These are phyloP conservation scores for Azemiops feae DNA, from an alignment of 2,113 vertebrate genomes.

Conservation along the genomic window DNA sequence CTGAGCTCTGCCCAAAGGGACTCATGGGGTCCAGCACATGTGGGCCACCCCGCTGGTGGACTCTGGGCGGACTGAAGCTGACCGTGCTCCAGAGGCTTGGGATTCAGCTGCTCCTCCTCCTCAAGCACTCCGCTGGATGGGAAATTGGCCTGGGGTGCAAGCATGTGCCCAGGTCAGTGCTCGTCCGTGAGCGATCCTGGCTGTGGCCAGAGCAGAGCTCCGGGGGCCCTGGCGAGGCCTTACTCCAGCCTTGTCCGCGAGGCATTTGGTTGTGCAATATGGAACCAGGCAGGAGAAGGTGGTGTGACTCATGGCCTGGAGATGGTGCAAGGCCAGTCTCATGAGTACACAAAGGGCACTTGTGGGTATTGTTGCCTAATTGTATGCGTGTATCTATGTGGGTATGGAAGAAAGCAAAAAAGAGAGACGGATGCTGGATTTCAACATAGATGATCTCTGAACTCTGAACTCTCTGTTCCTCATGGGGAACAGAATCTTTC, in stretches of 20 bases:
- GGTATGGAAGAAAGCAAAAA: not conserved
- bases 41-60: not conserved
- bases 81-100: not conserved
- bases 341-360: not conserved
- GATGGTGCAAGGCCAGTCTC: not conserved
- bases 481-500: not conserved
- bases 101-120: not conserved
- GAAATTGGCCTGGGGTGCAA: not conserved
- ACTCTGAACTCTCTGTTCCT: too few species aligned
- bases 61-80: not conserved
- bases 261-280: not conserved
- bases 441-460: not conserved
- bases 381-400: not conserved
- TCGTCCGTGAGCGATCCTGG: not conserved
- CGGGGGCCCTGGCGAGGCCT: not conserved
- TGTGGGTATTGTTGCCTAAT: not conserved
- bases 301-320: not conserved
- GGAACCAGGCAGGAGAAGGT: not conserved
- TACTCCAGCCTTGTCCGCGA: not conserved
- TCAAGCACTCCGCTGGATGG: not conserved
- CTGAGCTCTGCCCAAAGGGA: not conserved
- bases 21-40: not conserved
- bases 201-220: not conserved
- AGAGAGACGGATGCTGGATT: not conserved
- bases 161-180: too few species aligned